Conservation (phyloP, 2,888 invertebrate genomes). For the Nomada ferruginata region DNA sequence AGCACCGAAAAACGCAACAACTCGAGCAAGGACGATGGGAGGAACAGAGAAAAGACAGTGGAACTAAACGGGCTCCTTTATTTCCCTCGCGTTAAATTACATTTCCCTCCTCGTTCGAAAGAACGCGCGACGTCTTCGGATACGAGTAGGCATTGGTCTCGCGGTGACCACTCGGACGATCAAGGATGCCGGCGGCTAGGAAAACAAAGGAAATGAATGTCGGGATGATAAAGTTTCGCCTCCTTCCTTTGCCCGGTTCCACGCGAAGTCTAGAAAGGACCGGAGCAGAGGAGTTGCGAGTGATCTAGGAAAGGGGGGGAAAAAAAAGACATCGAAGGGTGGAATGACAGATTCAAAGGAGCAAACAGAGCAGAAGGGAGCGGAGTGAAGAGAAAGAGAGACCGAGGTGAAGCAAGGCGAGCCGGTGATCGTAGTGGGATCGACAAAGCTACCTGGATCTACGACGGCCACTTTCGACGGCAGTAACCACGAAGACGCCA, state of each 20-base stretch:
- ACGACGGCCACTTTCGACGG: constrained; percentile 79
- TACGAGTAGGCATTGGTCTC: constrained; percentile 5
- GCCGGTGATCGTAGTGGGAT: constrained; percentile 76
- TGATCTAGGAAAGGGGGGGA: not conserved
- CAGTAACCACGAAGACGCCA: constrained; percentile 83
- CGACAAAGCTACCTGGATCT: constrained; percentile 79
- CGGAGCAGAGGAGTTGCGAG: not conserved
- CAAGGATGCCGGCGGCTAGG: not conserved
- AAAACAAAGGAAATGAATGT: not conserved
- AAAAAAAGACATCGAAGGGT: constrained; percentile 7
- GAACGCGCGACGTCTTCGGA: not conserved
- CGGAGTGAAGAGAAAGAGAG: constrained; percentile 67
- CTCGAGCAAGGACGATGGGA: not conserved
- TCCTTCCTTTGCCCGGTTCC: not conserved
- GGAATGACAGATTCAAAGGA: constrained; percentile 37
- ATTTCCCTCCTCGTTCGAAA: not conserved
- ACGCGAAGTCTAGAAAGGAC: not conserved
- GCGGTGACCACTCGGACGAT: not conserved
- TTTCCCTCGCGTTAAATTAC: not conserved
- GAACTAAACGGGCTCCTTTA: not conserved
- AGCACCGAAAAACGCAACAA: constrained; percentile 1
- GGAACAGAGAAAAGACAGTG: not conserved
- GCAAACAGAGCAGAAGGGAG: constrained; percentile 39
- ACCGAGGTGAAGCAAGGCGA: constrained; percentile 74
- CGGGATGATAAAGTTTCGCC: not conserved